Evolutionary conservation across 2,797 vertebrate species (phyloP).

Genomic region (Rhynchonycteris naso): DNA sequence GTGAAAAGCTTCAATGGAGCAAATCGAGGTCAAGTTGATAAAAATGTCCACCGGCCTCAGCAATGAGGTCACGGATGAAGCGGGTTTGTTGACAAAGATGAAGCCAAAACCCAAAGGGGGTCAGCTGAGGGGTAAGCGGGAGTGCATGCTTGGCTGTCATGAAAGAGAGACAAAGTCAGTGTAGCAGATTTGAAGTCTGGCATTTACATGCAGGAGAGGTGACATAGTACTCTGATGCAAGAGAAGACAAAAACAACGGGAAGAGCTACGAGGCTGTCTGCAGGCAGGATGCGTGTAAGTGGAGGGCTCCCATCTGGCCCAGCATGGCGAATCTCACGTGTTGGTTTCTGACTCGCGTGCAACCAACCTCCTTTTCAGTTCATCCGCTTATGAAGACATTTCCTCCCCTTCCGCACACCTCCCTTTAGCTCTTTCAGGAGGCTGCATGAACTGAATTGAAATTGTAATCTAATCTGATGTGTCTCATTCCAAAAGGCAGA

Average conservation of each 20-base stretch:
- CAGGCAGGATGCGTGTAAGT: not conserved
- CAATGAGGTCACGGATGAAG: not conserved
- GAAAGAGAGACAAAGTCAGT: too few relatives aligned
- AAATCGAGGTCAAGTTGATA: rapidly evolving
- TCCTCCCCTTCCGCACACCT: too few relatives aligned
- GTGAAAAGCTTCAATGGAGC: not conserved
- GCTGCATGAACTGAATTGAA: not conserved
- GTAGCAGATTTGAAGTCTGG: not conserved
- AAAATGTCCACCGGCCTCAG: not conserved
- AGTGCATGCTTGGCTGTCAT: rapidly evolving
- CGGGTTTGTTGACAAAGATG: not conserved
- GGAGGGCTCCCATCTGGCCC: not conserved
- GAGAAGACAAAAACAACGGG: not conserved
- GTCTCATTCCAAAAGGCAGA: not conserved
- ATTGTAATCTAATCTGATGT: not conserved
- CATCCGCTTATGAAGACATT: not conserved
- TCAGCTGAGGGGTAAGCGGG: rapidly evolving
- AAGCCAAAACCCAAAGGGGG: rapidly evolving
- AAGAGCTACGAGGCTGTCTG: rapidly evolving
- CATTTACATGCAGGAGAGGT: not conserved
- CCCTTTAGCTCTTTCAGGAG: not conserved
- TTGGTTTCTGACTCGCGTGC: not conserved
- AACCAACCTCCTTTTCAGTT: not conserved
- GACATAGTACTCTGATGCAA: not conserved
- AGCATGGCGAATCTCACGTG: rapidly evolving